These are phyloP conservation scores for Natrix natrix DNA, from an alignment of 2,797 vertebrate species.

Conservation along the genomic window DNA sequence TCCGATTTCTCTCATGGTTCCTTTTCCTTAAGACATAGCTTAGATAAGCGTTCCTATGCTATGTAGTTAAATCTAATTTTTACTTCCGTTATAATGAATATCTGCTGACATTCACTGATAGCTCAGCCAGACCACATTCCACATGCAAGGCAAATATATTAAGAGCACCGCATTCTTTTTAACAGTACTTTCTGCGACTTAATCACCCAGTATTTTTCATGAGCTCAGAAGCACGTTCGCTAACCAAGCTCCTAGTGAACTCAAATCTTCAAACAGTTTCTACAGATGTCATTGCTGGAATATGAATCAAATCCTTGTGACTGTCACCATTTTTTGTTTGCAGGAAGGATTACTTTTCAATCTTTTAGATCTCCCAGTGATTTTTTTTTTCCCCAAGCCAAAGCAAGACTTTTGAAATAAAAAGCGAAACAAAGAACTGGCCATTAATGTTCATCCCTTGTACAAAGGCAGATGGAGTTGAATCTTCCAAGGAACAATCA, in stretches of 20 bases:
- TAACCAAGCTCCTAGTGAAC: background rate
- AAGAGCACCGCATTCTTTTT: background rate
- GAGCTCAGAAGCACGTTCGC: background rate
- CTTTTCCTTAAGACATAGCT: background rate
- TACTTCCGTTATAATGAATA: background rate
- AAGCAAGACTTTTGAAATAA: background rate
- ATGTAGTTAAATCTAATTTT: background rate
- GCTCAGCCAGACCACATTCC: background rate
- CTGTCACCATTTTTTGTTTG: background rate
- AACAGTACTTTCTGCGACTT: background rate
- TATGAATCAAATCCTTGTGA: background rate
- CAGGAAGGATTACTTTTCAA: background rate
- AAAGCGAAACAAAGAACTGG: background rate
- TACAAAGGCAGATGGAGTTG: background rate
- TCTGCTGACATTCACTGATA: background rate
- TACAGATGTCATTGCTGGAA: background rate
- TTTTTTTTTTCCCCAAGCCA: background rate
- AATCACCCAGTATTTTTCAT: background rate
- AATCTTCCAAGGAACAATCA: background rate
- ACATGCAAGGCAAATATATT: background rate
- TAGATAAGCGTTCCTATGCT: background rate
- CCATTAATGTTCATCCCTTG: background rate
- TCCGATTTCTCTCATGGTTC: background rate
- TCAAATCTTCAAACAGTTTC: background rate
- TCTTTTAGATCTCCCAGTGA: background rate